Conservation (phyloP, 1,140 invertebrate genomes). For the Halyomorpha halys region DNA sequence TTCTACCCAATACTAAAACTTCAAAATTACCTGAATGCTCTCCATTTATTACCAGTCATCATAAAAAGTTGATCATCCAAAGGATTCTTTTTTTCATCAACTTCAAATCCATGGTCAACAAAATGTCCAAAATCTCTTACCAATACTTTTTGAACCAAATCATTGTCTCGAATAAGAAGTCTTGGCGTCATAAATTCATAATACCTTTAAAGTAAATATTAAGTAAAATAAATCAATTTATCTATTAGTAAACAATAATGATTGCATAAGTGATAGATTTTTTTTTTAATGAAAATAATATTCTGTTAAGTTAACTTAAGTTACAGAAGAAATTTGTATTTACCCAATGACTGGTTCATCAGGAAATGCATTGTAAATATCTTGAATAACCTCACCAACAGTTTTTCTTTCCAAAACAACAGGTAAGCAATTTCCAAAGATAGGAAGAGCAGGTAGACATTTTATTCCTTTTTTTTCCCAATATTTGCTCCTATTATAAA, state of each 20-base stretch:
- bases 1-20: too few species aligned
- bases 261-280: too few species aligned
- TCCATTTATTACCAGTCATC: conserved; percentile 31
- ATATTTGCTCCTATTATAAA: neutral
- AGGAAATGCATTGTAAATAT: neutral
- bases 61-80: conserved; percentile 19
- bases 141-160: conserved; percentile 33
- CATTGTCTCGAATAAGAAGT: conserved; percentile 36
- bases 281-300: too few species aligned
- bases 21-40: too few species aligned
- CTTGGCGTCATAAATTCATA: conserved; percentile 28
- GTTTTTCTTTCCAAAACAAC: neutral
- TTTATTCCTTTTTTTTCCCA: conserved; percentile 6
- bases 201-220: conserved; percentile 3
- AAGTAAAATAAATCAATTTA: neutral
- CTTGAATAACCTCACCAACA: neutral
- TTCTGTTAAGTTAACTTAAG: neutral
- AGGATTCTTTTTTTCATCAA: conserved; percentile 27
- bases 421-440: conserved; percentile 8
- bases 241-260: too few species aligned
- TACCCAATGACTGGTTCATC: neutral
- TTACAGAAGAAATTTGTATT: neutral
- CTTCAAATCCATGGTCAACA: conserved; percentile 28
- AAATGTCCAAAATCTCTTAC: conserved; percentile 36
- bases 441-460: neutral